Percentiles rank a stretch among this genome's conserved stretches.
Conservation (phyloP, 2,113 vertebrate genomes). For the Archilochus colubris region DNA sequence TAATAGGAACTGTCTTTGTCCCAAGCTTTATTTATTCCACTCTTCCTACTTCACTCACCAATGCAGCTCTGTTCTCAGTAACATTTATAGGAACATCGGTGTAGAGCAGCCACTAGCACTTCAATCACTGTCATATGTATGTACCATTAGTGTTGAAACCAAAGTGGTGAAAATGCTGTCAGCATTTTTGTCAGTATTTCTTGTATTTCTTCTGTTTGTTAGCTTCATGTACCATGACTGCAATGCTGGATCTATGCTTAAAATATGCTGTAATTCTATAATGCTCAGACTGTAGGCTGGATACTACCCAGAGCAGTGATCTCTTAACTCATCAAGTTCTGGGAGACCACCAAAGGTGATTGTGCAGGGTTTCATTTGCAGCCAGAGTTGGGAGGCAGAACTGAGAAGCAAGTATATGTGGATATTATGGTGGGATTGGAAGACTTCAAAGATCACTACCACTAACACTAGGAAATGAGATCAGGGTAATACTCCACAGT, state of each 20-base stretch:
- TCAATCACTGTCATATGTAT: neutral
- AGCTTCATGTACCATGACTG: neutral
- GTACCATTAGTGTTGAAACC: neutral
- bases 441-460: neutral
- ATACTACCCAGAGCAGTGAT: neutral
- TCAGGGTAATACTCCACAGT: neutral
- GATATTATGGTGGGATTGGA: neutral
- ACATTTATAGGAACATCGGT: neutral
- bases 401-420: neutral
- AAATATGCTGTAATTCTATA: neutral
- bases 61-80: neutral
- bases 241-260: neutral
- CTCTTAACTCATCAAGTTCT: neutral
- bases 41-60: neutral
- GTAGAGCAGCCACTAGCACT: neutral
- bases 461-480: neutral
- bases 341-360: neutral
- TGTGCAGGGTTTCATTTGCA: neutral
- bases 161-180: neutral
- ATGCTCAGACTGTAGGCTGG: neutral
- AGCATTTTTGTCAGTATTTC: neutral
- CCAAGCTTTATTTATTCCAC: neutral
- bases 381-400: neutral
- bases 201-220: neutral
- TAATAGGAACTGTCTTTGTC: neutral